These are phyloP conservation scores for Phocoena sinus DNA, from an alignment of 2,113 vertebrate genomes.

Conservation along the genomic window DNA sequence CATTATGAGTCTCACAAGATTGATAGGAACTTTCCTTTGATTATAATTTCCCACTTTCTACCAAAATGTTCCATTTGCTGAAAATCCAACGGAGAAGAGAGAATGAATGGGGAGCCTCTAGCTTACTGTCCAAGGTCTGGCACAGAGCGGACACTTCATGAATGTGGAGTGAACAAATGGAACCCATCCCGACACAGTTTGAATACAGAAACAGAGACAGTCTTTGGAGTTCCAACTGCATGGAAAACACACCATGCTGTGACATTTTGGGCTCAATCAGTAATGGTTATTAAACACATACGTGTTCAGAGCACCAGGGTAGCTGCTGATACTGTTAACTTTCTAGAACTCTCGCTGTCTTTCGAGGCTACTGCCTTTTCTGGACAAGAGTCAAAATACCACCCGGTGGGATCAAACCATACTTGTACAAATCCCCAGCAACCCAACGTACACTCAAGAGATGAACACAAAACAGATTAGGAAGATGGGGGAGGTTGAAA, in stretches of 20 bases:
- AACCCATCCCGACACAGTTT: accelerated
- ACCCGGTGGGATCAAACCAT: not conserved
- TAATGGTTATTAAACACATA: not conserved
- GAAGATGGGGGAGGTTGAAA: not conserved
- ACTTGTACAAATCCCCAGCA: not conserved
- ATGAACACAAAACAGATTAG: not conserved
- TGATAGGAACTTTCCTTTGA: not conserved
- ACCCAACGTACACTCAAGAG: not conserved
- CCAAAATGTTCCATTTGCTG: not conserved
- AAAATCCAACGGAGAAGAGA: not conserved
- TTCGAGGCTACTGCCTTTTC: not conserved
- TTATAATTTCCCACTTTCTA: not conserved
- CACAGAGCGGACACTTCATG: not conserved
- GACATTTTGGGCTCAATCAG: not conserved
- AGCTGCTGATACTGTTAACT: not conserved
- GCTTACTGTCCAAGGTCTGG: not conserved
- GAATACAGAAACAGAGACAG: not conserved
- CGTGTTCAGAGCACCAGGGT: not conserved
- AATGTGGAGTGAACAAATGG: not conserved
- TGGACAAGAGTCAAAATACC: not conserved
- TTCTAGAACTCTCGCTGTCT: not conserved
- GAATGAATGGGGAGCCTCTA: too few relatives aligned
- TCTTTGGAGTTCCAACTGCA: not conserved
- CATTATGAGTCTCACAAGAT: not conserved
- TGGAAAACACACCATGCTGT: not conserved